Conservation (phyloP, 2,797 vertebrate genomes). For the Potorous gilbertii region DNA sequence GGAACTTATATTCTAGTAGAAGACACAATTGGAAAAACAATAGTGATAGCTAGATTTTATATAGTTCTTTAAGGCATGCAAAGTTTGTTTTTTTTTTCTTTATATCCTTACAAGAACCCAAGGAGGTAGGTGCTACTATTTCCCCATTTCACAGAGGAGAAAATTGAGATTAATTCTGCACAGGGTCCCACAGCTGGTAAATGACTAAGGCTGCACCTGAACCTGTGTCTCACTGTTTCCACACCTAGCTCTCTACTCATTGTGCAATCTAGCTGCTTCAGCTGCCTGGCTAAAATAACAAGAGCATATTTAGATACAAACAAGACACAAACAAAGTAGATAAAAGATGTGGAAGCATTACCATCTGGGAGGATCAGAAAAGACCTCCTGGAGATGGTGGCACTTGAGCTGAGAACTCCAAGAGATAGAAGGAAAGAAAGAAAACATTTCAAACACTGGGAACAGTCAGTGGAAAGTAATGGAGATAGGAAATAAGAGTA, state of each 20-base stretch:
- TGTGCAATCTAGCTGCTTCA: not conserved
- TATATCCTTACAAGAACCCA: not conserved
- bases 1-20: not conserved
- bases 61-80: not conserved
- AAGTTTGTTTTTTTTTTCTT: not conserved
- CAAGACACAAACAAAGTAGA: not conserved
- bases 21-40: not conserved
- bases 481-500: no score
- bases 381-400: not conserved
- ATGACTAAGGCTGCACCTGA: not conserved
- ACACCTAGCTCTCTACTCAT: not conserved
- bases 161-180: not conserved
- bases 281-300: not conserved
- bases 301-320: not conserved
- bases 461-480: not conserved
- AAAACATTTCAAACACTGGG: not conserved
- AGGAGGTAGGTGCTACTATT: not conserved
- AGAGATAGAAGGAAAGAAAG: not conserved
- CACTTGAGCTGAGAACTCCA: not conserved
- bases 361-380: not conserved
- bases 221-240: not conserved
- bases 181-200: not conserved
- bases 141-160: not conserved
- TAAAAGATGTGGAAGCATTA: not conserved
- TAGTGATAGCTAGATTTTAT: not conserved